These are phyloP conservation scores for Taxidea taxus DNA, from an alignment of 2,113 vertebrate species.

Conservation along the genomic window DNA sequence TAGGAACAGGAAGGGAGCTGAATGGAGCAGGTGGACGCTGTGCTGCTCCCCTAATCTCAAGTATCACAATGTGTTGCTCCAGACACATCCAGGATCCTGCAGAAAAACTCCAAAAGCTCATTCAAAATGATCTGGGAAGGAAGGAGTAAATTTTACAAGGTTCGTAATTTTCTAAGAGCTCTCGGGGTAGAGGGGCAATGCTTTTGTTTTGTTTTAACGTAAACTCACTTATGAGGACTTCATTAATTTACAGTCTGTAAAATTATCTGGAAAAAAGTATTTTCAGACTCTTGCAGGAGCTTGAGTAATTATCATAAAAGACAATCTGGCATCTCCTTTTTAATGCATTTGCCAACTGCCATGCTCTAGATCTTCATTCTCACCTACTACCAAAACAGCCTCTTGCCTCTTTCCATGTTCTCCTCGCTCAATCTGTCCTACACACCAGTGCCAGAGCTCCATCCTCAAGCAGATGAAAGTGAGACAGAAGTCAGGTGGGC, in stretches of 20 bases:
- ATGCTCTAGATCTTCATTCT: not conserved
- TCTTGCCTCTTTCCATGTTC: not conserved
- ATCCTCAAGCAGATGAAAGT: not conserved
- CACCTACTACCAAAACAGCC: not conserved
- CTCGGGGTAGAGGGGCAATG: no score
- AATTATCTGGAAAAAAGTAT: not conserved
- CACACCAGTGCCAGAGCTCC: not conserved
- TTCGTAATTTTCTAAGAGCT: not conserved
- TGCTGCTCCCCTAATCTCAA: not conserved
- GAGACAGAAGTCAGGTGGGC: not conserved
- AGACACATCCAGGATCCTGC: not conserved
- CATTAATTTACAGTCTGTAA: not conserved
- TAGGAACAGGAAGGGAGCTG: not conserved
- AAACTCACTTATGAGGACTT: not conserved
- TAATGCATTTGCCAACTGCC: not conserved
- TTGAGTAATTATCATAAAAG: not conserved
- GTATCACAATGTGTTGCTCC: not conserved
- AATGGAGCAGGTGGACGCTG: rapidly evolving
- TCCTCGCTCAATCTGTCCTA: not conserved
- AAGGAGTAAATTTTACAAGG: not conserved
- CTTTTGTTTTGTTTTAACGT: not conserved
- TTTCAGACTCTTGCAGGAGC: not conserved
- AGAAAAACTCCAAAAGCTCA: not conserved
- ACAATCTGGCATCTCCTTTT: not conserved
- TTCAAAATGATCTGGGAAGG: not conserved